Evolutionary conservation across 2,888 invertebrate genomes (phyloP).

Genomic region (Sminthurinus aureus): DNA sequence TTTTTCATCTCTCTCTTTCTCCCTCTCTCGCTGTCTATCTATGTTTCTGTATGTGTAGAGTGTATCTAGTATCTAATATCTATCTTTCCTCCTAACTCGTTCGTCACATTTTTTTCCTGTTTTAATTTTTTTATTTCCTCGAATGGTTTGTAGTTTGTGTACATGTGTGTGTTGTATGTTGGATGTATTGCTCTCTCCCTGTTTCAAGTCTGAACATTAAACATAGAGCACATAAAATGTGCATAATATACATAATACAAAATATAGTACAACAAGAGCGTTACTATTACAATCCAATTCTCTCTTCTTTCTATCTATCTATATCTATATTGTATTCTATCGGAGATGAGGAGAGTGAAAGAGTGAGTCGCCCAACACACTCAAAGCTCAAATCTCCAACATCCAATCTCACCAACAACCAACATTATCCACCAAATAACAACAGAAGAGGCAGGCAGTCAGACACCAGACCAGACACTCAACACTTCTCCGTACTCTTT

Average conservation of each 20-base stretch:
- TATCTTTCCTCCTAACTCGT: constrained; percentile 15
- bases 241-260: background rate
- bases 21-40: no score
- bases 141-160: background rate
- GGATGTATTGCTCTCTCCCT: no score
- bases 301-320: background rate
- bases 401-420: background rate
- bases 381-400: background rate
- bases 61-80: no score
- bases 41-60: no score
- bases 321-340: background rate
- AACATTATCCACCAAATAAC: background rate
- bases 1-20: constrained; percentile 1
- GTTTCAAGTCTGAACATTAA: no score
- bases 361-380: constrained; percentile 18
- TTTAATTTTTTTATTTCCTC: constrained; percentile 28
- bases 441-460: background rate
- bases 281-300: no score
- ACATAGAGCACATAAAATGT: no score
- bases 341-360: background rate
- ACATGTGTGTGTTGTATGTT: background rate
- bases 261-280: background rate
- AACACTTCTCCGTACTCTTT: no score
- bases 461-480: background rate
- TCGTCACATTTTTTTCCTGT: constrained; percentile 5